A percentile compares a stretch with the other conserved stretches of the same genome.
Conservation (phyloP, 2,797 vertebrate genomes). For the Takifugu ocellatus region DNA sequence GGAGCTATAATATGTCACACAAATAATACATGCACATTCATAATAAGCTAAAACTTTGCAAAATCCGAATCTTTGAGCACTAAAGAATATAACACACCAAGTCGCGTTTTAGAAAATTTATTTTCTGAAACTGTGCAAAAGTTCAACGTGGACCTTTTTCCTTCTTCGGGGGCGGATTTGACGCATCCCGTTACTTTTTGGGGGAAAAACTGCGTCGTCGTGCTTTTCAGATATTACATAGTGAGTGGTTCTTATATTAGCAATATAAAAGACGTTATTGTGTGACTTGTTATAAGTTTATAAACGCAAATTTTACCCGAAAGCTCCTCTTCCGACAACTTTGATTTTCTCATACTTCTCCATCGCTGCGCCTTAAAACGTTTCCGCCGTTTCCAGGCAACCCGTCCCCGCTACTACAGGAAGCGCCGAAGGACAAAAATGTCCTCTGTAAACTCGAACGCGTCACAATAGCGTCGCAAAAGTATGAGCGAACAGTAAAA, state of each 20-base stretch:
- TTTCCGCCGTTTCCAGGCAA: constrained; percentile 74
- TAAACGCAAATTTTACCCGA: constrained; percentile 83
- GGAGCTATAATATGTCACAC: too few species aligned
- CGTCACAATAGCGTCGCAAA: neutral
- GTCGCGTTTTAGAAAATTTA: neutral
- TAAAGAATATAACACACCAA: too few species aligned
- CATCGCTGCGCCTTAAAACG: constrained; percentile 73
- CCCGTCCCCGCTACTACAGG: constrained; percentile 64
- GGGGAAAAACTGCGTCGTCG: neutral
- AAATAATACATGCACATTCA: too few species aligned
- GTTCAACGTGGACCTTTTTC: neutral
- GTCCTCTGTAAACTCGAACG: neutral
- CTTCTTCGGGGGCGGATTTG: constrained; percentile 4
- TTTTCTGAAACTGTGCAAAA: neutral
- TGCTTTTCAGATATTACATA: neutral
- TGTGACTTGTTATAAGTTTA: neutral
- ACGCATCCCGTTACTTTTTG: constrained; percentile 24
- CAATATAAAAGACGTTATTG: accelerated
- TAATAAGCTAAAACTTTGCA: too few species aligned
- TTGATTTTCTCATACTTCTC: constrained; percentile 98
- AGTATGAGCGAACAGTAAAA: neutral
- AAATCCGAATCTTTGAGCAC: too few species aligned
- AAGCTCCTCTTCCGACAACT: constrained; percentile 95
- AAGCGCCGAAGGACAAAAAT: constrained; percentile 55
- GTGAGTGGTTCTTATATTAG: neutral